phyloP scores from a whole-genome alignment of 2,888 invertebrate species.

The Carcina quercana region DNA sequence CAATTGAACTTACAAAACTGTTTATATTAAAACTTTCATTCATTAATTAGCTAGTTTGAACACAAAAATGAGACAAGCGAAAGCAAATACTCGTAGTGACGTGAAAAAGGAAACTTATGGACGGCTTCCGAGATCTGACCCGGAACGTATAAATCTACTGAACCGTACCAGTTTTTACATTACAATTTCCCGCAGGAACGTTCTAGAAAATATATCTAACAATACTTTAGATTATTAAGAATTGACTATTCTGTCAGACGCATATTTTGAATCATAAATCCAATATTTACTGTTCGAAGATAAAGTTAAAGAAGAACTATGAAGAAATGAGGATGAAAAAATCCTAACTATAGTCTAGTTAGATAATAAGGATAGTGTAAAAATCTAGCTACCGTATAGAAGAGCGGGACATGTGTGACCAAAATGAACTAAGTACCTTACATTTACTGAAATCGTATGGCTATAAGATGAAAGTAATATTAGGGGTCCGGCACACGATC shows the following conservation, averaged over 20 bases:
- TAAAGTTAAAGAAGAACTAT: constrained; percentile 16
- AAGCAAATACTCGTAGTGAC: constrained; percentile 17
- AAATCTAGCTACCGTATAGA: constrained; percentile 39
- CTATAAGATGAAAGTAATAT: constrained; percentile 25
- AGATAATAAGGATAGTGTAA: constrained; percentile 35
- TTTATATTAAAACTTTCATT: not conserved
- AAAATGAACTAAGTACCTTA: constrained; percentile 9
- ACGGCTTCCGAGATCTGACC: constrained; percentile 51
- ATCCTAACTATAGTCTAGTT: constrained; percentile 6
- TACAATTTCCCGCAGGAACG: not conserved
- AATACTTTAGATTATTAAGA: constrained; percentile 21
- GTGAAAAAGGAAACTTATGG: constrained; percentile 32
- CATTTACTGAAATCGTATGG: constrained; percentile 20
- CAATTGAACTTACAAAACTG: constrained; percentile 41
- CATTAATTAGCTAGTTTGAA: not conserved
- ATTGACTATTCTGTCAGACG: constrained; percentile 32
- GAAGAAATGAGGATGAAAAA: constrained; percentile 17
- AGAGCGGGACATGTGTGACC: constrained; percentile 54
- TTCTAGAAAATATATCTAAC: constrained; percentile 8
- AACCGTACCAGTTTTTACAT: constrained; percentile 25
- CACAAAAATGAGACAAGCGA: constrained; percentile 12
- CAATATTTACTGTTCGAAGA: constrained; percentile 18
- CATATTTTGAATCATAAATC: constrained; percentile 14
- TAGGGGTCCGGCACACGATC: too few relatives aligned
- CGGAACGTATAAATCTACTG: too few relatives aligned